Evolutionary conservation across 2,888 invertebrate species (phyloP), one percentile per base, ranked within the genome.

Genomic region (Phortica okadai): DNA sequence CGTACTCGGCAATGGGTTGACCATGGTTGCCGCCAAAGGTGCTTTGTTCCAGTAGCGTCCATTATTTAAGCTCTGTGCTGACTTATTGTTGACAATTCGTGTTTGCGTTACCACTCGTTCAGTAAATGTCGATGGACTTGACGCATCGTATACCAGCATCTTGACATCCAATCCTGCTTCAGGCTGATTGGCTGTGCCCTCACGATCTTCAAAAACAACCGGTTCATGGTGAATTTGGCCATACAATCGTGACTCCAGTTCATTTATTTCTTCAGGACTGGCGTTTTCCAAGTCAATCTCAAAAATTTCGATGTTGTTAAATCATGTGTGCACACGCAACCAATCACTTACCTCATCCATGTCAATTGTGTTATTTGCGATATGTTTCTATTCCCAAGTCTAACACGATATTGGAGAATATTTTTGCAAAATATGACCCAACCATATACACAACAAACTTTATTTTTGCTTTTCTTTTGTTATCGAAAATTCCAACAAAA

Each of bases 211-310:
- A 77, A 76, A 76, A 64, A 74, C 79, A 59, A 77, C 74, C 3
- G 82, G 69, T 74, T 87, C 89, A 82, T 91, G 91, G 78, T 91
- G 91, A 74, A 91, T 86, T 76, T 90, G 88, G n/a, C 87, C 88
- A 79, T 91, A 91, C 3, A 91, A 85, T 78, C 89, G 88, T 62
- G 90, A 86, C 77, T 91, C 91, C 75, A 91, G 76, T 70, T 91
- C 91, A 77, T 89, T 88, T 10, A 90, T 77, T 78, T 88, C 88
- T 66, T 91, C 91, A 41, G 41, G n/a, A 67, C 33, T 16, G 10
- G 45, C 21, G 44, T 21, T 3, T 11, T 66, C 59, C 58, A 75
- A 59, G 33, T 85, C 84, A 21, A 83, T 73, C 77, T 84, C 83
- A 69, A 84, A 33, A 5, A 1, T 33, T 33, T 33, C 33, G 33